Percentiles rank a stretch among this genome's conserved stretches.
Evolutionary conservation across 2,113 vertebrate genomes (phyloP).

Genomic region (Tamias sibiricus): DNA sequence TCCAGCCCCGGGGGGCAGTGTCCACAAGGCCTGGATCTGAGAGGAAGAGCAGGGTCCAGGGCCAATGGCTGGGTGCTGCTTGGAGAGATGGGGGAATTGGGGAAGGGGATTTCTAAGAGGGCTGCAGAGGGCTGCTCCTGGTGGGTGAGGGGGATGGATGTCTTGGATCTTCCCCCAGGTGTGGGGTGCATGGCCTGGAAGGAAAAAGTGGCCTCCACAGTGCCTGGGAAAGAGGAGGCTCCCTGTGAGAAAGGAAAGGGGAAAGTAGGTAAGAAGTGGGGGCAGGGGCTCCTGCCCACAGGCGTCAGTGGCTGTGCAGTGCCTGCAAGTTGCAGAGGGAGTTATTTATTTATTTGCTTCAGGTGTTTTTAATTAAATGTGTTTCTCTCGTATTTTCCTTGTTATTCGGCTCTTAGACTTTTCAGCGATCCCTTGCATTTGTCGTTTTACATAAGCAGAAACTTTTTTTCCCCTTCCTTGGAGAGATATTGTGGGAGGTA

Average conservation of each 20-base stretch:
- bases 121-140: neutral
- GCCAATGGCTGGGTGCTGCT: neutral
- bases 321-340: neutral
- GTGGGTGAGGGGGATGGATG: neutral
- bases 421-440: conserved; percentile 54
- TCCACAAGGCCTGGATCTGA: neutral
- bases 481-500: conserved; percentile 76
- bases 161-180: neutral
- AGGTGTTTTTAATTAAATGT: conserved; percentile 75
- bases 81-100: neutral
- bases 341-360: conserved; percentile 63
- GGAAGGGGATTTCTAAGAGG: neutral
- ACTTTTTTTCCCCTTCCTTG: neutral
- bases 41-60: neutral
- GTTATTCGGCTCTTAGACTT: conserved; percentile 55
- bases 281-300: neutral
- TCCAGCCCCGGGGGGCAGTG: neutral
- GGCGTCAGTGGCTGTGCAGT: neutral
- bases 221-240: neutral
- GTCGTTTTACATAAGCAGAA: conserved; percentile 80
- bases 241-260: neutral
- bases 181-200: neutral
- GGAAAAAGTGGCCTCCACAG: neutral
- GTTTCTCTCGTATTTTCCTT: conserved; percentile 65
- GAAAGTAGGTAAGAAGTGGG: neutral